A percentile compares a stretch with the other conserved stretches of the same genome.
phyloP scores from a whole-genome alignment of 2,797 vertebrate genomes.

The Thunnus albacares region DNA sequence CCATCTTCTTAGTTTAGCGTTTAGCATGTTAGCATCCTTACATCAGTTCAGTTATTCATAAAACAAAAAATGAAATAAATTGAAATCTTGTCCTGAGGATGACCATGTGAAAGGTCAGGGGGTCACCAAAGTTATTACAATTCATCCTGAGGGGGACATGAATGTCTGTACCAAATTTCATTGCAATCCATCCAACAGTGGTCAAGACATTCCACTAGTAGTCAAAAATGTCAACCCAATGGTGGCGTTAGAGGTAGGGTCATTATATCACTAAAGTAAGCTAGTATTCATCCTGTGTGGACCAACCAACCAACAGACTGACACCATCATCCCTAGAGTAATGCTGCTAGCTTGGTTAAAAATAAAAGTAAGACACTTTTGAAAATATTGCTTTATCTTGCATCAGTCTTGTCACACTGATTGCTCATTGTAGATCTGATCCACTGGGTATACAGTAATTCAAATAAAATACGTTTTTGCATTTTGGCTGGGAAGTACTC shows the following conservation, averaged over 20 bases:
- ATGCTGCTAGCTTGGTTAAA: too few relatives aligned
- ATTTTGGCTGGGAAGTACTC: conserved; percentile 32
- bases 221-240: too few relatives aligned
- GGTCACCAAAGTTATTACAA: too few relatives aligned
- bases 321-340: too few relatives aligned
- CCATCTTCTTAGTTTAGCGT: background rate
- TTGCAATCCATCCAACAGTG: background rate
- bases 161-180: too few relatives aligned
- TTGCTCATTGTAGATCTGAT: conserved; percentile 13
- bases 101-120: background rate
- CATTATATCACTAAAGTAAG: too few relatives aligned
- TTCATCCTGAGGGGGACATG: too few relatives aligned
- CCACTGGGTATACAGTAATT: conserved; percentile 6
- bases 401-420: conserved; percentile 20
- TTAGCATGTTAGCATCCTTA: too few relatives aligned
- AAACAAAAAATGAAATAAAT: background rate
- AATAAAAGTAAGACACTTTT: background rate
- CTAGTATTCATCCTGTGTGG: too few relatives aligned
- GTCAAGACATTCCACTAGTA: too few relatives aligned
- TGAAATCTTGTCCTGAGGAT: background rate
- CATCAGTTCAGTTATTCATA: background rate
- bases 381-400: conserved; percentile 10
- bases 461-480: conserved; percentile 5
- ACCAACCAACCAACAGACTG: too few relatives aligned
- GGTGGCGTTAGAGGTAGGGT: too few relatives aligned